These are phyloP conservation scores for Drosophila nigritarsus DNA, from an alignment of 2,888 invertebrate species.

Conservation along the genomic window DNA sequence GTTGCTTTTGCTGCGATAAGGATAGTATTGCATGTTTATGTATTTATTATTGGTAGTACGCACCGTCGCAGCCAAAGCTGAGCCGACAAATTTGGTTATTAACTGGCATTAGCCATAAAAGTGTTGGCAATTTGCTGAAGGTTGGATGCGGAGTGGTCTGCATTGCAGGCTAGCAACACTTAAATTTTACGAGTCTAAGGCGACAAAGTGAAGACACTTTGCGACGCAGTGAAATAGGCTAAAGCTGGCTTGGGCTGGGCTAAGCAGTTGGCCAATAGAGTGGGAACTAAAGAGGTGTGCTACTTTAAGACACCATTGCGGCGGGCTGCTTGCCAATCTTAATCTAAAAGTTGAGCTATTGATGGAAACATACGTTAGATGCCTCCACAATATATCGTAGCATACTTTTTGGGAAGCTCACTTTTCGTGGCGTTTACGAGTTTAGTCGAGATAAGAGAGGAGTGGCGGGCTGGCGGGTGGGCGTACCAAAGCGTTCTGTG, in stretches of 20 bases:
- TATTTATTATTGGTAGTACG: slow-evolving; percentile 19
- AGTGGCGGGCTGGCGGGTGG: background rate
- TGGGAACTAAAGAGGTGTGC: slow-evolving; percentile 17
- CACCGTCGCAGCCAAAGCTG: slow-evolving; percentile 33
- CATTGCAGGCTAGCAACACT: slow-evolving; percentile 40
- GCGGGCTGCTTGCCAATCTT: slow-evolving; percentile 1
- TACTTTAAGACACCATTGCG: slow-evolving; percentile 3
- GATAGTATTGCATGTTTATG: slow-evolving; percentile 20
- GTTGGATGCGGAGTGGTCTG: background rate
- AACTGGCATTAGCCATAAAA: slow-evolving; percentile 59
- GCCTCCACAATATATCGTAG: slow-evolving; percentile 25
- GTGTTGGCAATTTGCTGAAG: slow-evolving; percentile 14
- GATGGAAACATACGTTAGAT: slow-evolving; percentile 33
- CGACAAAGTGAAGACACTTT: slow-evolving; percentile 45
- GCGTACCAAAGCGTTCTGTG: slow-evolving; percentile 26
- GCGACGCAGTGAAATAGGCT: background rate
- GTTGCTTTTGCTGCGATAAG: slow-evolving; percentile 12
- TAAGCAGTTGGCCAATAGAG: background rate
- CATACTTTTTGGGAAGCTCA: slow-evolving; percentile 48
- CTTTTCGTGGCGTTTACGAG: background rate
- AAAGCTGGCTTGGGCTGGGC: background rate
- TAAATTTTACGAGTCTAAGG: slow-evolving; percentile 53
- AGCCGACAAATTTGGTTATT: slow-evolving; percentile 74
- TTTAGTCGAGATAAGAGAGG: background rate
- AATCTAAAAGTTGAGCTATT: slow-evolving; percentile 41